Base-by-base conservation (phyloP, 2,888 invertebrate species). In the Athalia circularis region DNA sequence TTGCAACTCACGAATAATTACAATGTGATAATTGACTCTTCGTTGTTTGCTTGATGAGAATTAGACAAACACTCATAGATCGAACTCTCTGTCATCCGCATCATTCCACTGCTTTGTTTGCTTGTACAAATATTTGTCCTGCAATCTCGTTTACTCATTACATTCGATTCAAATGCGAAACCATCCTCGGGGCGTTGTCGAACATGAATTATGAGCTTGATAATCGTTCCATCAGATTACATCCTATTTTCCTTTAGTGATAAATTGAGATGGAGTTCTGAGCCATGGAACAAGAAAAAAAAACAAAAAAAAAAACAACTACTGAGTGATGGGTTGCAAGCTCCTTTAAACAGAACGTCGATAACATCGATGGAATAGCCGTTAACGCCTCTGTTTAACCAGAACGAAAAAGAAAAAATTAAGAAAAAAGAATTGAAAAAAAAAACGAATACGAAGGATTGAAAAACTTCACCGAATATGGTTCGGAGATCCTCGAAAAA, bases 271-370 rank as follows among this genome's bases (percentile, higher is more conserved):
- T 45, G 11, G 54, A 45, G 54, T 50, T 54, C 29, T 57, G 43
- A 54, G 54, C 5, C 70, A 43, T 45, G 57, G 9, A 70, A 70
- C 11, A 7, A 43, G 54, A 57, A 29, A 29, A 29, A 29, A 29
- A 29, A 29, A 29, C 0, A 29, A 29, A 29, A 29, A 54, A 11
- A 54, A 54, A 54, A 54, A 54, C 5, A 13, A 45, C 43, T 43
- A 29, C 13, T 43, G 54, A 43, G 43, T 52, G 54, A 8, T n/a
- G 54, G 54, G 54, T 57, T 45, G 29, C 29, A 45, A 70, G 70
- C 70, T 70, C 54, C n/a, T 57, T 68, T 70, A 54, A 70, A 70
- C 70, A 70, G 57, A 70, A 57, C 43, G 50, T 54, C 70, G 57
- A 70, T 70, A 70, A 57, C 70, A 57, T 45, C 13, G 70, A 70